Evolutionary conservation across 2,888 invertebrate species (phyloP), one percentile per base, ranked within the genome.

Genomic region (Leptarthrus brevirostris): DNA sequence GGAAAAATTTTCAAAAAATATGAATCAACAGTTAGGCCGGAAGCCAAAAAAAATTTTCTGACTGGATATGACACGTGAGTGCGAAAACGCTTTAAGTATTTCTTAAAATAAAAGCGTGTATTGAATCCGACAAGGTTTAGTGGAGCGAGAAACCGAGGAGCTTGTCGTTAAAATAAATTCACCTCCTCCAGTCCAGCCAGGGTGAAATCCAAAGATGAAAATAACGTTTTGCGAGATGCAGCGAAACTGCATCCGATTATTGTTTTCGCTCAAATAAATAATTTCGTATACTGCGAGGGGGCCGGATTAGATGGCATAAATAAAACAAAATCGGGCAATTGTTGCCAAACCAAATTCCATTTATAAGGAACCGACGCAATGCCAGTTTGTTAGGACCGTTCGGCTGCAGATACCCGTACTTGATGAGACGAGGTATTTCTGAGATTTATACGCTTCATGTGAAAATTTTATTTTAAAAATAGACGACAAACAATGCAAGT

Each of bases 171-270:
- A 64, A 64, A 64, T 64, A 53, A 53, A 34, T 22, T 47, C 64
- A 36, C 14, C 40, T 53, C 36, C 58, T 74, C 74, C 74, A 74
- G 72, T 74, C 74, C 74, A 74, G 72, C 72, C 80, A 76, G 79
- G 79, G 73, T 75, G 56, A 54, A 66, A 26, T 64, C 44, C 30
- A 74, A 70, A 44, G 73, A 70, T 75, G 44, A 82, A 83, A 81
- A 75, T 73, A 61, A 77, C 80, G 83, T 83, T 83, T 84, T 80
- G 22, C 54, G 74, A 69, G 56, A 66, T 74, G 71, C 52, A 47
- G 16, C 73, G 70, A 70, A 53, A 64, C 5, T 69, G 72, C 58
- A 72, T 64, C 34, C 47, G 53, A 72, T 74, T 75, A 44, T 73
- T 77, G 73, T 69, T 74, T 69, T 73, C 44, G 47, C 64, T 24